Evolutionary conservation across 2,113 vertebrate species (phyloP), one percentile per base, ranked within the genome.

Genomic region (Scomber scombrus): DNA sequence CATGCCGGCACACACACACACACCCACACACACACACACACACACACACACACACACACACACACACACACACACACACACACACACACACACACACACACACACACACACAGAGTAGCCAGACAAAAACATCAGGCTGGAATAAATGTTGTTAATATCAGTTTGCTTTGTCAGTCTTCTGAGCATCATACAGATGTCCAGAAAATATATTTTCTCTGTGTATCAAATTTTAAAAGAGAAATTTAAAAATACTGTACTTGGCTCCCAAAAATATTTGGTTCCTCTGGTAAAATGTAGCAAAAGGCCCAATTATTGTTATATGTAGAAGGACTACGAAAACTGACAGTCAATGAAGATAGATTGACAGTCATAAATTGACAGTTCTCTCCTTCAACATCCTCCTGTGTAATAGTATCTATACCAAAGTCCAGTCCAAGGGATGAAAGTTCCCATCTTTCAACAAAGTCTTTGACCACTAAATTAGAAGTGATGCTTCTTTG

Each of bases 401-500:
- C n/a, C 71, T 21, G 15, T 50, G 23, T 40, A 54, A 73, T 29
- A 43, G 2, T 46, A 65, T 76, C 19, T 63, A 31, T 46, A 62
- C 40, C 60, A 57, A n/a, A 52, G 46, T 40, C 57, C 12, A 18
- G 47, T 55, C 18, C 19, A 51, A 21, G 13, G 11, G 29, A 47
- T 68, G 52, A 77, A 54, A 71, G 12, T 58, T 3, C 57, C 66
- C 2, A 8, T 76, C 66, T 54, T 16, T 67, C 62, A 61, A 64
- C 51, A 74, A 84, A 71, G 50, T 71, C 52, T 67, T 18, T 19
- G 21, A 71, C 18, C 45, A 31, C 16, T 78, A 54, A 82, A 73
- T 82, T 71, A 67, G 45, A 75, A 19, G 56, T 61, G 21, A 69
- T 26, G 71, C 29, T 56, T 69, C 51, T 85, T 68, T 75, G 54